Evolutionary conservation across 2,113 vertebrate genomes (phyloP).

Genomic region (Chitala chitala): DNA sequence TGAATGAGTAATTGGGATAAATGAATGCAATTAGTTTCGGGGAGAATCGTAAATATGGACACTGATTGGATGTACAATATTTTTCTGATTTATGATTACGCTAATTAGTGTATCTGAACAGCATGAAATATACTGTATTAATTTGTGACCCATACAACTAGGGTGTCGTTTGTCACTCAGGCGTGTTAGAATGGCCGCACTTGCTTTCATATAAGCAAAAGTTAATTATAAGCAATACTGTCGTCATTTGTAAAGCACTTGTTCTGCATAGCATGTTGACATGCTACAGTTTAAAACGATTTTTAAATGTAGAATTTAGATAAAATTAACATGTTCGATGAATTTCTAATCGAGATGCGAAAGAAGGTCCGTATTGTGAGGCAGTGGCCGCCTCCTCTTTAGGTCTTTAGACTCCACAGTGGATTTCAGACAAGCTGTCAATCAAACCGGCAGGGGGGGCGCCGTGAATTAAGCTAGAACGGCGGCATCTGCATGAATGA

Average conservation of each 20-base stretch:
- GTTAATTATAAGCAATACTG: conserved; percentile 3
- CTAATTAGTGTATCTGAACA: conserved; percentile 8
- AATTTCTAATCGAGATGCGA: too few relatives aligned
- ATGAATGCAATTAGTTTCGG: not conserved
- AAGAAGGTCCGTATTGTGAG: too few relatives aligned
- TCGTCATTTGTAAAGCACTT: not conserved
- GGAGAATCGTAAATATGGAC: not conserved
- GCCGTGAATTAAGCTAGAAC: not conserved
- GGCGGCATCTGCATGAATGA: not conserved
- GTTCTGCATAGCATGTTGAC: too few relatives aligned
- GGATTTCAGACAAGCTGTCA: not conserved
- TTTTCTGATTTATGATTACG: conserved; percentile 8
- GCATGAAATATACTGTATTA: not conserved
- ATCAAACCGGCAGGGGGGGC: not conserved
- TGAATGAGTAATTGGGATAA: not conserved
- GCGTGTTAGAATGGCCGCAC: not conserved
- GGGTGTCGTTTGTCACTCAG: not conserved
- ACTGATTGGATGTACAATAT: not conserved
- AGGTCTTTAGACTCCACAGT: not conserved
- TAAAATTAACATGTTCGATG: too few relatives aligned
- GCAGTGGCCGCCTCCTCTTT: not conserved
- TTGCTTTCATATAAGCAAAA: not conserved
- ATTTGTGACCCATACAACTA: not conserved
- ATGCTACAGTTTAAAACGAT: too few relatives aligned
- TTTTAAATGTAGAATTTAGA: too few relatives aligned